A percentile compares a stretch with the other conserved stretches of the same genome.
Conservation (phyloP, 2,797 vertebrate species). For the Benthosema pterotum region DNA sequence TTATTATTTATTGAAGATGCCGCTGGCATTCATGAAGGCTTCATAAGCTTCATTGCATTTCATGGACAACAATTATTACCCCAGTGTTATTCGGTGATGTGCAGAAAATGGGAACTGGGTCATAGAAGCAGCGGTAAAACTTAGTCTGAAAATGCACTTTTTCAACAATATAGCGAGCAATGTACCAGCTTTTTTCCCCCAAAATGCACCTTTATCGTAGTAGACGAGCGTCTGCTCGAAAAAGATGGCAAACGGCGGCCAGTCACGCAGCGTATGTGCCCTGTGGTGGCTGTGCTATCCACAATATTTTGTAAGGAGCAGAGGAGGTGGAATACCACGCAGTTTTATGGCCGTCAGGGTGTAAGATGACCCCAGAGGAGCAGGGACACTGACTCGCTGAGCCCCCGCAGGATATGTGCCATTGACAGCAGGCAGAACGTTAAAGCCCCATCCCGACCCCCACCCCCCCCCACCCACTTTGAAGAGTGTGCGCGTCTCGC, state of each 20-base stretch:
- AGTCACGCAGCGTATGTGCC: too few relatives aligned
- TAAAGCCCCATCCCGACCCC: slow-evolving; percentile 22
- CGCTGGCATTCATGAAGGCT: too few relatives aligned
- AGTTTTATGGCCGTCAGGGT: slow-evolving; percentile 10
- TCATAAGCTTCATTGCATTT: too few relatives aligned
- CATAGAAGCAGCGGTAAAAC: neutral
- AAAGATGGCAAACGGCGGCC: too few relatives aligned
- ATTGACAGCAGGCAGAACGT: slow-evolving; percentile 32
- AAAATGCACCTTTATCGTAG: too few relatives aligned
- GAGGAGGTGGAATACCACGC: neutral
- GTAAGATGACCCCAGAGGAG: slow-evolving; percentile 28
- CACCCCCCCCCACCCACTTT: too few relatives aligned
- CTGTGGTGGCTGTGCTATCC: neutral
- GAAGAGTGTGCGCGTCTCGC: slow-evolving; percentile 55
- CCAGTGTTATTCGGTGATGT: neutral
- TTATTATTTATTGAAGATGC: too few relatives aligned
- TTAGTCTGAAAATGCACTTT: too few relatives aligned
- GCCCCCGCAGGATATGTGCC: slow-evolving; percentile 14
- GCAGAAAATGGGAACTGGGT: neutral
- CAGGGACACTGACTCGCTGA: slow-evolving; percentile 6
- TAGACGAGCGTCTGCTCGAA: too few relatives aligned
- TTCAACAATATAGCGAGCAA: too few relatives aligned
- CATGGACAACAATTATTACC: neutral
- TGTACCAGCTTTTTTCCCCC: too few relatives aligned
- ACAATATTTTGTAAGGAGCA: neutral